phyloP scores from a whole-genome alignment of 2,888 invertebrate species.

The Mythimna loreyi region DNA sequence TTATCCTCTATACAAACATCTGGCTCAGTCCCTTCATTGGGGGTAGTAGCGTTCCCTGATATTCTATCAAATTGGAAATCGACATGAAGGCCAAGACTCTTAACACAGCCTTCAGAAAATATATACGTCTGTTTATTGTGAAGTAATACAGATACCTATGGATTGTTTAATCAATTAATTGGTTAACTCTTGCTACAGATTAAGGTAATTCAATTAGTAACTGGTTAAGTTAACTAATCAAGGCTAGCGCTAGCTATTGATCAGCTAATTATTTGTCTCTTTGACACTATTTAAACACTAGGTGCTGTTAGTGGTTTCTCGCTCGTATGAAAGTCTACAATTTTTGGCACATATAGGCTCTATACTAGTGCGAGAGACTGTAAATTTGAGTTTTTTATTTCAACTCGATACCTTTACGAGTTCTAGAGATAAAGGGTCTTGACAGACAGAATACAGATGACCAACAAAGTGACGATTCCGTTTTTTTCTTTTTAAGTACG shows the following conservation, averaged over 20 bases:
- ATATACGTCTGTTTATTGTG: constrained; percentile 25
- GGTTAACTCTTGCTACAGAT: neutral
- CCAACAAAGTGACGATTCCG: no score
- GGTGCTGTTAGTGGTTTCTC: no score
- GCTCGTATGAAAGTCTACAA: no score
- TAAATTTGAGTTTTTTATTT: no score
- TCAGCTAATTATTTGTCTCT: neutral
- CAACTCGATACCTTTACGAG: no score
- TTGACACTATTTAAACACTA: neutral
- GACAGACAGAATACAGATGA: no score
- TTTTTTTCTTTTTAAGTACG: no score
- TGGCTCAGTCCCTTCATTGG: constrained; percentile 28
- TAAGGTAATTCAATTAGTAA: neutral
- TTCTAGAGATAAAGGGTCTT: no score
- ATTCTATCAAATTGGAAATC: constrained; percentile 51
- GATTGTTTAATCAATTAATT: neutral
- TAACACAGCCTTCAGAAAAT: constrained; percentile 24
- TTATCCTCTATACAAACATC: constrained; percentile 35
- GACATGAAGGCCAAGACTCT: constrained; percentile 25
- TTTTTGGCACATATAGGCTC: no score
- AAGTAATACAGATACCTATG: neutral
- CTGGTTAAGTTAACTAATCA: neutral
- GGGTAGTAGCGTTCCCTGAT: constrained; percentile 23
- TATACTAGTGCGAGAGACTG: no score
- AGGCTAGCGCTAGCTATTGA: neutral